Conservation (phyloP, 2,888 invertebrate genomes). For the Sclerodermus sp. region DNA sequence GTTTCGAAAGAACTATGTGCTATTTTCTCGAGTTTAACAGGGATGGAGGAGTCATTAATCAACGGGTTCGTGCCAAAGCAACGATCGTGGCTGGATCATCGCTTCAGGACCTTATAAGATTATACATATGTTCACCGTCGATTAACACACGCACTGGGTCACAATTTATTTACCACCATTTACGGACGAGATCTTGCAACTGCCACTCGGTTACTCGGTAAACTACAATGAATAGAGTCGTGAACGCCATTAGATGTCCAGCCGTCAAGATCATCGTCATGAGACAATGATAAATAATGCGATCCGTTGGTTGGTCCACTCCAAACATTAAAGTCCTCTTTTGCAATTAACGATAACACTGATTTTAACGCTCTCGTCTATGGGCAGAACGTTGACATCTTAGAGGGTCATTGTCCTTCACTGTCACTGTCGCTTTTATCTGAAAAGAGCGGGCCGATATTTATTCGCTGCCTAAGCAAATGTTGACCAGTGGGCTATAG, state of each 20-base stretch:
- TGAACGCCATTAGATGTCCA: no score
- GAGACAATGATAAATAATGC: constrained; percentile 1
- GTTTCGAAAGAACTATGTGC: no score
- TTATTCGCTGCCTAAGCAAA: no score
- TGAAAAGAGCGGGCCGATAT: constrained; percentile 64
- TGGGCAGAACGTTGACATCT: constrained; percentile 16
- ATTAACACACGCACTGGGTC: constrained; percentile 19
- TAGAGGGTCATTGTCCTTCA: constrained; percentile 76
- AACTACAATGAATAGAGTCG: not conserved
- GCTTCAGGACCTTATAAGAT: constrained; percentile 40
- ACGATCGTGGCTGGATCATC: constrained; percentile 41
- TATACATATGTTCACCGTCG: constrained; percentile 10
- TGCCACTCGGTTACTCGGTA: no score
- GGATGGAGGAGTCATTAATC: constrained; percentile 11
- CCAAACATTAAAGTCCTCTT: not conserved
- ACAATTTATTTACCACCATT: no score
- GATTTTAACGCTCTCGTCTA: constrained; percentile 8
- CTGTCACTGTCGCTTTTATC: constrained; percentile 94
- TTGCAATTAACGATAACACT: constrained; percentile 2
- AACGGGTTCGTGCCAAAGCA: constrained; percentile 36
- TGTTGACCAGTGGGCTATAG: no score
- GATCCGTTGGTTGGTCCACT: not conserved
- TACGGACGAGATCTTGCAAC: no score
- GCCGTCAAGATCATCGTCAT: no score
- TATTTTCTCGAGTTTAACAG: no score